These are phyloP conservation scores for Acanthosoma haemorrhoidale DNA, from an alignment of 2,888 invertebrate species.

Conservation along the genomic window DNA sequence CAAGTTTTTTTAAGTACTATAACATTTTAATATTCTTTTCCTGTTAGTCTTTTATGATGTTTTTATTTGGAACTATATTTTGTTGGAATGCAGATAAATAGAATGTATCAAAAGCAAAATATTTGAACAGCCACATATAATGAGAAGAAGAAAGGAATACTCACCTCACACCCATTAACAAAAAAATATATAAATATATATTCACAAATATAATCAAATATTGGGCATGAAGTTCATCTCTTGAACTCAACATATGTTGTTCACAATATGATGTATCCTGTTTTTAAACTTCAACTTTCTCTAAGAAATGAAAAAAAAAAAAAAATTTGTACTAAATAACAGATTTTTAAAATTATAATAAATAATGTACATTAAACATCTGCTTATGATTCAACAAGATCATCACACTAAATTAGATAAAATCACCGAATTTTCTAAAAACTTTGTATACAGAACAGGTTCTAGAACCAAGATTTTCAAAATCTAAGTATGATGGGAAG, in stretches of 20 bases:
- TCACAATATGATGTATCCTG: neutral
- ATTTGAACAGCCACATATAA: neutral
- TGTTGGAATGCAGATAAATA: conserved; percentile 3
- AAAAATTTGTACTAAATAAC: neutral
- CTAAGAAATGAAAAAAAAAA: neutral
- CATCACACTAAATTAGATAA: neutral
- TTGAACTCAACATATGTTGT: neutral
- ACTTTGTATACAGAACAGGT: neutral
- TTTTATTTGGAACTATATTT: neutral
- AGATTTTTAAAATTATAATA: neutral
- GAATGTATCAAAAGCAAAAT: neutral
- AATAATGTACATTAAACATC: neutral
- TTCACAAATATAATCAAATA: conserved; percentile 1
- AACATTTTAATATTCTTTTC: neutral
- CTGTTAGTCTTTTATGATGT: conserved; percentile 4
- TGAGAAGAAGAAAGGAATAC: conserved; percentile 2
- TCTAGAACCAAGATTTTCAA: neutral
- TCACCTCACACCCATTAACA: conserved; percentile 1
- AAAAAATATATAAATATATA: conserved; percentile 4
- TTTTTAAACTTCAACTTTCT: neutral
- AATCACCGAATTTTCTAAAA: neutral
- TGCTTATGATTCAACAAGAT: neutral
- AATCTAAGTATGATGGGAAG: neutral
- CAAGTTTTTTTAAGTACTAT: conserved; percentile 21
- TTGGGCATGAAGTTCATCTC: neutral